Evolutionary conservation across 2,797 vertebrate genomes (phyloP).

Genomic region (Sebastes trivittatus): DNA sequence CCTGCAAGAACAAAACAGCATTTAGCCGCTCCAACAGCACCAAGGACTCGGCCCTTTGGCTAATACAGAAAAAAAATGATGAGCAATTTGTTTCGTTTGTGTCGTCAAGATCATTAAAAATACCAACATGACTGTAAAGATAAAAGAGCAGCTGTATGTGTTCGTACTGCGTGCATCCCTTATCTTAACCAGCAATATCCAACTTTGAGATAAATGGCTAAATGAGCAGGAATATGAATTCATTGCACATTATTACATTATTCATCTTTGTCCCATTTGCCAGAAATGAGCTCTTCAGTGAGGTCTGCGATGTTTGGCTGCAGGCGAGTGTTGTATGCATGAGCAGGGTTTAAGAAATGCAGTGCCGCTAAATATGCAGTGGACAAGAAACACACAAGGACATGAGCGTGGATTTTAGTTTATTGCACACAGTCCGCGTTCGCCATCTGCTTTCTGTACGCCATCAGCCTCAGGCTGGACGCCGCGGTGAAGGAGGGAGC

Average conservation of each 20-base stretch:
- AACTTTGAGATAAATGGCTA: not conserved
- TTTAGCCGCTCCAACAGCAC: not conserved
- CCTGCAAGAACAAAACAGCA: not conserved
- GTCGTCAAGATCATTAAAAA: not conserved
- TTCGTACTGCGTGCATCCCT: not conserved
- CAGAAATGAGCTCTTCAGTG: not conserved
- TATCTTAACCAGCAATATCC: not conserved
- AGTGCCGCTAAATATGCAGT: not conserved
- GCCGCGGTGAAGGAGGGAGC: not conserved
- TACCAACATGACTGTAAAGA: not conserved
- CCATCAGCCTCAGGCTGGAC: not conserved
- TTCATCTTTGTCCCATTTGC: conserved; percentile 16
- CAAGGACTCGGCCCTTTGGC: not conserved
- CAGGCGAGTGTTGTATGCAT: not conserved
- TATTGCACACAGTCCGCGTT: conserved; percentile 13
- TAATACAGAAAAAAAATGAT: not conserved
- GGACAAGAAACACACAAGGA: not conserved
- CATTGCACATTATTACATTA: conserved; percentile 1
- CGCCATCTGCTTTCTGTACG: conserved; percentile 33
- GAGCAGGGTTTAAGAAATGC: conserved; percentile 3
- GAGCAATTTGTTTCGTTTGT: not conserved
- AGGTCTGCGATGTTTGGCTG: conserved; percentile 4
- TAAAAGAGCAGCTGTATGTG: not conserved
- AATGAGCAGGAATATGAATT: conserved; percentile 4
- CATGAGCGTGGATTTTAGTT: conserved; percentile 11